phyloP scores from a whole-genome alignment of 2,113 vertebrate species.

The Plecotus auritus region DNA sequence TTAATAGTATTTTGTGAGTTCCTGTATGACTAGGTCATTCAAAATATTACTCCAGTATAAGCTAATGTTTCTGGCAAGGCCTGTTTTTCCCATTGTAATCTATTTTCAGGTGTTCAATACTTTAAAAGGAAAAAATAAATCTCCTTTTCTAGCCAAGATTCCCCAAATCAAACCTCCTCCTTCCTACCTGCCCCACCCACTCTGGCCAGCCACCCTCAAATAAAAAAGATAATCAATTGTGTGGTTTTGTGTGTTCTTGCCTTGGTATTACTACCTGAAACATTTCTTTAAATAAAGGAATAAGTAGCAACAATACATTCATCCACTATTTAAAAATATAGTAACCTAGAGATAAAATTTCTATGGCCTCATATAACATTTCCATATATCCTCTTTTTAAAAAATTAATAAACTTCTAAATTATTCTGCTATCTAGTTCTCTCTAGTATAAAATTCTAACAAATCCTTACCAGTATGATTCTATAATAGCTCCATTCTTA shows the following conservation, averaged over 20 bases:
- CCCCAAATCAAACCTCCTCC: neutral
- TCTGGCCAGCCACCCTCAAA: neutral
- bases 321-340: conserved; percentile 39
- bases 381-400: neutral
- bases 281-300: conserved; percentile 24
- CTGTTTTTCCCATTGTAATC: conserved; percentile 51
- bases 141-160: neutral
- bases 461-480: neutral
- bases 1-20: conserved; percentile 67
- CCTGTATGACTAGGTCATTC: conserved; percentile 61
- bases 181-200: neutral
- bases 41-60: conserved; percentile 59
- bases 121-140: conserved; percentile 21
- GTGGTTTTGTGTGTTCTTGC: neutral
- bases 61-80: conserved; percentile 48
- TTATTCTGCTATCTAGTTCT: conserved; percentile 9
- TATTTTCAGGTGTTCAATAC: conserved; percentile 15
- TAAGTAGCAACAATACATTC: neutral
- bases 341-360: conserved; percentile 16
- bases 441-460: neutral
- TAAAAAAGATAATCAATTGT: neutral
- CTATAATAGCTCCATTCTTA: conserved; percentile 1
- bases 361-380: neutral
- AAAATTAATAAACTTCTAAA: conserved; percentile 22
- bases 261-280: neutral